Evolutionary conservation across 2,888 invertebrate species (phyloP).

Genomic region (Agrotis exclamationis): DNA sequence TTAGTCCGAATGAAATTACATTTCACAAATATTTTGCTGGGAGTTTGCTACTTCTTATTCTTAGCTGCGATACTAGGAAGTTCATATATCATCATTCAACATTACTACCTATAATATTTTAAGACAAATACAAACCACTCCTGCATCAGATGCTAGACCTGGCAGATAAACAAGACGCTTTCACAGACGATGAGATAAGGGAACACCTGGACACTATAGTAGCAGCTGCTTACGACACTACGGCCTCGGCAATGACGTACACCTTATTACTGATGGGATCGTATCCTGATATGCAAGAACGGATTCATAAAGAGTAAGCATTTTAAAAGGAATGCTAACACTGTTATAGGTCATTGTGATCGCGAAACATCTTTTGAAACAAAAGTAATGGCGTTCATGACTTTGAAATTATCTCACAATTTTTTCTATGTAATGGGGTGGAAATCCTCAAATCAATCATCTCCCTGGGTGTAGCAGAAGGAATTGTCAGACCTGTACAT

Average conservation of each 20-base stretch:
- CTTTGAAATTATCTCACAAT: too few relatives aligned
- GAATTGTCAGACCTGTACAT: too few relatives aligned
- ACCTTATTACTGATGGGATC: slow-evolving; percentile 37
- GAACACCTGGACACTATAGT: slow-evolving; percentile 48
- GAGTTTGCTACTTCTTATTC: too few relatives aligned
- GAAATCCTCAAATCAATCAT: too few relatives aligned
- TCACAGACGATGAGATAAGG: slow-evolving; percentile 43
- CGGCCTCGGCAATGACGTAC: slow-evolving; percentile 14
- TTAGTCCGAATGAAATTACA: neutral
- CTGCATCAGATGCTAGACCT: slow-evolving; percentile 42
- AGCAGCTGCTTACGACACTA: slow-evolving; percentile 37
- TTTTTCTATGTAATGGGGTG: too few relatives aligned
- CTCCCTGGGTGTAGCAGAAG: too few relatives aligned
- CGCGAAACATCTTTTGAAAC: too few relatives aligned
- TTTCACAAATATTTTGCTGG: too few relatives aligned
- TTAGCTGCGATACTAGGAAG: too few relatives aligned
- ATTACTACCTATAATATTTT: slow-evolving; percentile 1
- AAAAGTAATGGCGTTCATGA: too few relatives aligned
- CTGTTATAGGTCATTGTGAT: neutral
- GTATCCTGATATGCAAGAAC: slow-evolving; percentile 28
- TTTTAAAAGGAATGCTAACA: neutral
- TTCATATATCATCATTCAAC: too few relatives aligned
- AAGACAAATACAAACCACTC: slow-evolving; percentile 43
- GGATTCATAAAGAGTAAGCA: slow-evolving; percentile 50
- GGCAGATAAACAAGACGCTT: neutral